These are phyloP conservation scores for Ascidia mentula DNA, from an alignment of 23 tunicate genomes.

Conservation along the genomic window DNA sequence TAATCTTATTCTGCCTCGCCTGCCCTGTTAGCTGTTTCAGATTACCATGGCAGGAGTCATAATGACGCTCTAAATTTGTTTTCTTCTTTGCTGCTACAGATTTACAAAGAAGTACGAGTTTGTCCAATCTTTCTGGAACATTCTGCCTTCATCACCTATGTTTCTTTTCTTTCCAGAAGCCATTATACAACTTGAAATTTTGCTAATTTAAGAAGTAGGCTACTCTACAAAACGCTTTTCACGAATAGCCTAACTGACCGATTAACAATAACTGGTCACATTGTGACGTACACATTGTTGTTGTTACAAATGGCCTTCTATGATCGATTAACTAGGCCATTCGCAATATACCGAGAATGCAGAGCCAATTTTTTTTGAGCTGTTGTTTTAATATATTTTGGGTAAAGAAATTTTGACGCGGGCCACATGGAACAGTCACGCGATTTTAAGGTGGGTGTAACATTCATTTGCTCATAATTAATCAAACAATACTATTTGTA, in stretches of 20 bases:
- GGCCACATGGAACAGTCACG: constrained; percentile 20
- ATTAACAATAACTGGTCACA: constrained; percentile 5
- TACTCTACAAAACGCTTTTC: too few species aligned
- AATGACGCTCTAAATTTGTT: not conserved
- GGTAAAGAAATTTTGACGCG: constrained; percentile 5
- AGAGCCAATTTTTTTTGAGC: not conserved
- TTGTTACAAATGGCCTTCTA: too few species aligned
- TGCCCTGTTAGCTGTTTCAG: constrained; percentile 30
- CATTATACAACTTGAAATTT: too few species aligned
- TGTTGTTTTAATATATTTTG: not conserved
- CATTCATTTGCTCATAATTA: too few species aligned
- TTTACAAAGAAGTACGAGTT: constrained; percentile 13
- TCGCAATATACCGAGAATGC: not conserved
- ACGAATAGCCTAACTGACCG: not conserved
- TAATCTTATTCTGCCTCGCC: constrained; percentile 41
- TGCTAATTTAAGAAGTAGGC: too few species aligned
- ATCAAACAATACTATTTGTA: too few species aligned
- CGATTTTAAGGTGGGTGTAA: not conserved
- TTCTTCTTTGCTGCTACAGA: constrained; percentile 40
- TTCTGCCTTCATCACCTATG: not conserved
- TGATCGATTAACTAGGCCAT: too few species aligned
- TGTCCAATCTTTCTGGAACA: too few species aligned
- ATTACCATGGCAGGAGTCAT: constrained; percentile 4
- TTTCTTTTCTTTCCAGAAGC: constrained; percentile 6
- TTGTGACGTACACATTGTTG: too few species aligned